Evolutionary conservation across 2,888 invertebrate species (phyloP).

Genomic region (Lycaena phlaeas): DNA sequence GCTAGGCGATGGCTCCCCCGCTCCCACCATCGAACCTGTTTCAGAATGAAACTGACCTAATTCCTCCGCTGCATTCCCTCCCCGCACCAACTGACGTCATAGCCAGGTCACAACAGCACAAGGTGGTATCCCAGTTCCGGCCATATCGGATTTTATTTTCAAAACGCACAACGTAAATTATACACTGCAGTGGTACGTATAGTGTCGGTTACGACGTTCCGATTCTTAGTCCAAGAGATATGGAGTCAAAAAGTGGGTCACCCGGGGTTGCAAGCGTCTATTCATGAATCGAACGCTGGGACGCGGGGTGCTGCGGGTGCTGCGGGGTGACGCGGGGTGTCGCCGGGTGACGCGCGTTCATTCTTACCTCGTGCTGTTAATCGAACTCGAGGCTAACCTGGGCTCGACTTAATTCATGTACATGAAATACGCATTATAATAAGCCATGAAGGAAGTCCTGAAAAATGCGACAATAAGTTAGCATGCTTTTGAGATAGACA

Average conservation of each 20-base stretch:
- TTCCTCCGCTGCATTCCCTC: slow-evolving; percentile 63
- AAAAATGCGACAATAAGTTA: too few relatives aligned
- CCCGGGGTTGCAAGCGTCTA: slow-evolving; percentile 76
- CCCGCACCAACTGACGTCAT: slow-evolving; percentile 73
- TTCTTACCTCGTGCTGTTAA: slow-evolving; percentile 51
- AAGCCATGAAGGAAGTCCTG: too few relatives aligned
- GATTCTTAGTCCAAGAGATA: slow-evolving; percentile 22
- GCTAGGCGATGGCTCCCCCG: slow-evolving; percentile 32
- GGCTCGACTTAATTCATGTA: too few relatives aligned
- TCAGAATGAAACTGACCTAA: slow-evolving; percentile 79
- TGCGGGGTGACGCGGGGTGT: slow-evolving; percentile 51
- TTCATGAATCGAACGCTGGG: slow-evolving; percentile 74
- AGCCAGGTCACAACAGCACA: slow-evolving; percentile 35
- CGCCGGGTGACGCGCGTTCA: slow-evolving; percentile 57
- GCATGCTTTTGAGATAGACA: too few relatives aligned
- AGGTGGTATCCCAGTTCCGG: slow-evolving; percentile 34
- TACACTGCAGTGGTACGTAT: slow-evolving; percentile 18
- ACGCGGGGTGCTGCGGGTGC: too few relatives aligned
- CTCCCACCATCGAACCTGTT: slow-evolving; percentile 55
- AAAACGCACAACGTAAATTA: slow-evolving; percentile 17
- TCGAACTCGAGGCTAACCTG: slow-evolving; percentile 29
- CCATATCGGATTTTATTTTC: slow-evolving; percentile 22
- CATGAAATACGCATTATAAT: too few relatives aligned
- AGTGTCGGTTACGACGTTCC: slow-evolving; percentile 30
- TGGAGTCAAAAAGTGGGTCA: slow-evolving; percentile 77